Conservation (phyloP, 2,888 invertebrate species). For the Geotrupes spiniger region DNA sequence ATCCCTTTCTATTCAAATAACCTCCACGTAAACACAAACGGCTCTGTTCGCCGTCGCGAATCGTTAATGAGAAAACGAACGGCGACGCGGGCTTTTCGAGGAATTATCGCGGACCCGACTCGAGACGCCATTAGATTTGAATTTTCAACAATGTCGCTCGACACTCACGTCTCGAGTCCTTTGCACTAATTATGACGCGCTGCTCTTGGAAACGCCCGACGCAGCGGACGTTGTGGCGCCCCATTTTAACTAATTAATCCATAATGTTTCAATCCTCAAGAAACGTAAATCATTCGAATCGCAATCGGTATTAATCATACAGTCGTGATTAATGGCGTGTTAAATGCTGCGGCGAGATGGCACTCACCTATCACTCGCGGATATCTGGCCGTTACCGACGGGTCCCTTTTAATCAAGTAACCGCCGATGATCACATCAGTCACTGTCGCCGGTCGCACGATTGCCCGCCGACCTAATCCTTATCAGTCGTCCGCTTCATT, state of each 20-base stretch:
- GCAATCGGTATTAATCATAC: too few relatives aligned
- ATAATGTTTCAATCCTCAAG: too few relatives aligned
- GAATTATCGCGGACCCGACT: too few relatives aligned
- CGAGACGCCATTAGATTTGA: too few relatives aligned
- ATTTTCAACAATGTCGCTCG: too few relatives aligned
- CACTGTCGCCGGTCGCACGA: slow-evolving; percentile 43
- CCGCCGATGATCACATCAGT: slow-evolving; percentile 48
- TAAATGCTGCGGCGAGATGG: slow-evolving; percentile 39
- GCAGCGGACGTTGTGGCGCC: too few relatives aligned
- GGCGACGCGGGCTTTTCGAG: too few relatives aligned
- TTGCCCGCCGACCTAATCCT: slow-evolving; percentile 45
- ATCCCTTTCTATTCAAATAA: slow-evolving; percentile 26
- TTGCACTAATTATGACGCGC: too few relatives aligned
- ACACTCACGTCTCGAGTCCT: too few relatives aligned
- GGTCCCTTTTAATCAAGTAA: slow-evolving; percentile 48
- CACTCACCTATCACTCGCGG: slow-evolving; percentile 14
- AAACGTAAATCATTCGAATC: too few relatives aligned
- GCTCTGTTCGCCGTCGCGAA: slow-evolving; percentile 16
- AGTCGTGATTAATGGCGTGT: slow-evolving; percentile 47
- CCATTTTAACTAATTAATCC: too few relatives aligned
- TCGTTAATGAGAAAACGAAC: slow-evolving; percentile 27
- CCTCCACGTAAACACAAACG: slow-evolving; percentile 27
- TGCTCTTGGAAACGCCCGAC: too few relatives aligned
- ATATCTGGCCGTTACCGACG: slow-evolving; percentile 24
- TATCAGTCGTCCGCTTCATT: slow-evolving; percentile 47